phyloP scores from a whole-genome alignment of 2,888 invertebrate species.

The Cheiracanthium punctorium region DNA sequence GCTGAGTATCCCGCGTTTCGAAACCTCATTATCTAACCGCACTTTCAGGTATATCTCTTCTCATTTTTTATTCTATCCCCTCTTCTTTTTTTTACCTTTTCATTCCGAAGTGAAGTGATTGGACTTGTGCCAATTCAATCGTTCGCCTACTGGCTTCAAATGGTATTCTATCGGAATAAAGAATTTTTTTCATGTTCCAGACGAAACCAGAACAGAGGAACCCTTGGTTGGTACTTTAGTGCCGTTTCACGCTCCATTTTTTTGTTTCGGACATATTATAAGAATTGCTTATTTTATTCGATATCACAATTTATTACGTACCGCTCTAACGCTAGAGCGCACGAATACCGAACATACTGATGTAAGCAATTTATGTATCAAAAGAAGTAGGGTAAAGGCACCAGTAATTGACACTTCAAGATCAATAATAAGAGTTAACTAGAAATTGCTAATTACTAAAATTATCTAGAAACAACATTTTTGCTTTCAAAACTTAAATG shows the following conservation, averaged over 20 bases:
- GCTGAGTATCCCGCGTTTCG: slow-evolving; percentile 27
- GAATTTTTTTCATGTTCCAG: neutral
- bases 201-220: neutral
- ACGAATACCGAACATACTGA: no score
- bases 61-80: slow-evolving; percentile 16
- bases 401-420: no score
- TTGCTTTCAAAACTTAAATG: no score
- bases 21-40: slow-evolving; percentile 66
- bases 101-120: slow-evolving; percentile 50
- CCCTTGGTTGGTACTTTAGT: neutral
- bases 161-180: neutral
- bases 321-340: no score
- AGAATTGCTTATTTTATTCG: neutral
- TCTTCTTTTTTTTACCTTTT: slow-evolving; percentile 19
- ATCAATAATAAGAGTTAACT: no score
- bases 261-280: no score
- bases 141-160: slow-evolving; percentile 43
- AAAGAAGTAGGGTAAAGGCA: no score
- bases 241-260: neutral
- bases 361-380: no score
- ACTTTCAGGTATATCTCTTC: slow-evolving; percentile 32
- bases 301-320: neutral
- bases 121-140: slow-evolving; percentile 48
- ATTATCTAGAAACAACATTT: no score
- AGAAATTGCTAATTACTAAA: no score